phyloP scores from a whole-genome alignment of 2,797 vertebrate genomes.

The Diplodus sargus region DNA sequence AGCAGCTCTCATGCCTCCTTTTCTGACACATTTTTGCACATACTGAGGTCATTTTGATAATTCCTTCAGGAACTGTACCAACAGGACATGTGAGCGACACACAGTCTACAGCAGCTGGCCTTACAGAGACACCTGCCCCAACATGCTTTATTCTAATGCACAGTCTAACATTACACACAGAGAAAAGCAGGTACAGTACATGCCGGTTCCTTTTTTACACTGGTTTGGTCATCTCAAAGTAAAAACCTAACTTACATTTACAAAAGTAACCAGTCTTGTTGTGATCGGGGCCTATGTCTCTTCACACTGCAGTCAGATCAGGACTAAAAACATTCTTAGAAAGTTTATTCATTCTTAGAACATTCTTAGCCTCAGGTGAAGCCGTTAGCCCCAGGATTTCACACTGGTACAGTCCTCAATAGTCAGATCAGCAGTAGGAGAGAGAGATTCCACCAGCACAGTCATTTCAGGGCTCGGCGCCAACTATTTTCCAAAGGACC shows the following conservation, averaged over 20 bases:
- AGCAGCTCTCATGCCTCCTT: neutral
- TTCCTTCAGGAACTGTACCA: neutral
- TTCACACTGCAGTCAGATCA: no score
- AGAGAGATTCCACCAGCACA: no score
- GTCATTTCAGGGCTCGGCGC: no score
- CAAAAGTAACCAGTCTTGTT: neutral
- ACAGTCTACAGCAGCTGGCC: neutral
- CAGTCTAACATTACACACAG: slow-evolving; percentile 2
- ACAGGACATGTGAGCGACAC: neutral
- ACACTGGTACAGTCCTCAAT: no score
- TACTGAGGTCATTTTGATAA: neutral
- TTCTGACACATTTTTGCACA: neutral
- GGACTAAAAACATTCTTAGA: no score
- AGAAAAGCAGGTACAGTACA: neutral
- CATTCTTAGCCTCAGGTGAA: no score
- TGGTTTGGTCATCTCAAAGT: neutral
- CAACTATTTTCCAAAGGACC: no score
- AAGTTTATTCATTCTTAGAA: no score
- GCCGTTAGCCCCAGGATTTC: no score
- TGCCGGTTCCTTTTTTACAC: neutral
- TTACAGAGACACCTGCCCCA: neutral
- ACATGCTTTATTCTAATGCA: neutral
- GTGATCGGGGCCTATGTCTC: no score
- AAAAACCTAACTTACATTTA: neutral
- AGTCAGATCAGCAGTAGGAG: no score